Conservation (phyloP, 2,113 vertebrate species). For the Orcinus orca region DNA sequence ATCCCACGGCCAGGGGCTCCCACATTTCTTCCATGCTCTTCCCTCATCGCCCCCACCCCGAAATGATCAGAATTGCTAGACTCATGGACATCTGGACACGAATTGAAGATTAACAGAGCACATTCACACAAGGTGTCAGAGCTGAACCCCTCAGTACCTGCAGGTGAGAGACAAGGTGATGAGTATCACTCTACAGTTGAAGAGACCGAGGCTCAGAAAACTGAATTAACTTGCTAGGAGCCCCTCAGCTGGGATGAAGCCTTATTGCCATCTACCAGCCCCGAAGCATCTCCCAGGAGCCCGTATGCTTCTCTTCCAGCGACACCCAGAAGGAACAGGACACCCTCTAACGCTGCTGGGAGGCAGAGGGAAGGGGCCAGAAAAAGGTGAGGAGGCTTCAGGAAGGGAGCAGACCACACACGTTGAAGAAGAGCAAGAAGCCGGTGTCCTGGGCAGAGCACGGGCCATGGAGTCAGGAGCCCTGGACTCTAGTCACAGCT, state of each 20-base stretch:
- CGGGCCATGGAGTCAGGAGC: not conserved
- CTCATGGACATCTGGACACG: not conserved
- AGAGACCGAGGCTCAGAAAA: not conserved
- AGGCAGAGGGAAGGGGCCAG: not conserved
- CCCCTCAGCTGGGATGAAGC: not conserved
- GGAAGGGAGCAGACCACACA: not conserved
- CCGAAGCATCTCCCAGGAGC: not conserved
- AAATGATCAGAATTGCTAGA: not conserved
- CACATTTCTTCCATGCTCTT: not conserved
- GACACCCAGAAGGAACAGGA: not conserved
- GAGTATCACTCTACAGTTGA: not conserved
- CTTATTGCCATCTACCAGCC: not conserved
- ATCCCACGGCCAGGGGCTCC: not conserved
- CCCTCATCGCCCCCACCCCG: not conserved
- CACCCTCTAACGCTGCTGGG: not conserved
- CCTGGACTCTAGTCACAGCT: not conserved
- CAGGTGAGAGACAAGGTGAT: not conserved
- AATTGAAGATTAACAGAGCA: not conserved
- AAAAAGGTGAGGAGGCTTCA: not conserved
- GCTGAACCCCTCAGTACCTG: not conserved
- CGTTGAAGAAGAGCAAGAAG: not conserved
- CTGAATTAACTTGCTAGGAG: not conserved
- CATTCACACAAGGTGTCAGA: rapidly evolving
- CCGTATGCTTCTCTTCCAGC: not conserved
- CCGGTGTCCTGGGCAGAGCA: not conserved